A percentile compares a stretch with the other conserved stretches of the same genome.
Conservation (phyloP, 1,140 invertebrate species). For the Aphidius ervi region DNA sequence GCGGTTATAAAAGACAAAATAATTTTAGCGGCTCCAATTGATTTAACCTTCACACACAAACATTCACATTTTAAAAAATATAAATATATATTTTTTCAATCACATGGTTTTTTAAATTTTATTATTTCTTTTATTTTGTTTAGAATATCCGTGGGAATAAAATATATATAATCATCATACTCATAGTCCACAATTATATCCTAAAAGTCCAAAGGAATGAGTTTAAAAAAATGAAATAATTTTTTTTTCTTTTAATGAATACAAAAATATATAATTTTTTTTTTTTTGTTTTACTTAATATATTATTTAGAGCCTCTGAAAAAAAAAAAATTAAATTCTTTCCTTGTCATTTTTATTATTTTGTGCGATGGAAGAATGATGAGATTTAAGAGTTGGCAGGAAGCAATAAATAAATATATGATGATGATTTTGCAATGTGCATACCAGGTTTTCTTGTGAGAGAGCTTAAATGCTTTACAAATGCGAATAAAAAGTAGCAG, state of each 20-base stretch:
- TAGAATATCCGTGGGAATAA: slow-evolving; percentile 2
- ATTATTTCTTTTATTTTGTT: neutral
- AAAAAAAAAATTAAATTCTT: slow-evolving; percentile 5
- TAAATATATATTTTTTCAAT: neutral
- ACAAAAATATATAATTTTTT: no score
- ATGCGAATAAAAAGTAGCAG: slow-evolving; percentile 17
- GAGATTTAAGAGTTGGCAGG: slow-evolving; percentile 8
- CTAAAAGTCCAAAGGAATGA: no score
- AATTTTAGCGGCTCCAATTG: neutral
- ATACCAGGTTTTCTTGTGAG: neutral
- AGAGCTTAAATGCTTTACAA: neutral
- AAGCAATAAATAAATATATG: slow-evolving; percentile 24
- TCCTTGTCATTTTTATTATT: no score
- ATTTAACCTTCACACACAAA: neutral
- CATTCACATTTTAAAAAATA: no score
- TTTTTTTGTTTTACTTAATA: no score
- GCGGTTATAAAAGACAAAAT: neutral
- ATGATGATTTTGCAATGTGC: slow-evolving; percentile 10
- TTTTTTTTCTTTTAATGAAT: no score
- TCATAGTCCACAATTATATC: no score
- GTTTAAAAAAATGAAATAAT: no score
- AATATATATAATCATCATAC: neutral
- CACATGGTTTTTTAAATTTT: neutral
- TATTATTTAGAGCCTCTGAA: neutral
- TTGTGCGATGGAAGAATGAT: slow-evolving; percentile 2